Base-by-base conservation (phyloP, 2,797 vertebrate genomes). In the Cynodonichthys magdalenae region DNA sequence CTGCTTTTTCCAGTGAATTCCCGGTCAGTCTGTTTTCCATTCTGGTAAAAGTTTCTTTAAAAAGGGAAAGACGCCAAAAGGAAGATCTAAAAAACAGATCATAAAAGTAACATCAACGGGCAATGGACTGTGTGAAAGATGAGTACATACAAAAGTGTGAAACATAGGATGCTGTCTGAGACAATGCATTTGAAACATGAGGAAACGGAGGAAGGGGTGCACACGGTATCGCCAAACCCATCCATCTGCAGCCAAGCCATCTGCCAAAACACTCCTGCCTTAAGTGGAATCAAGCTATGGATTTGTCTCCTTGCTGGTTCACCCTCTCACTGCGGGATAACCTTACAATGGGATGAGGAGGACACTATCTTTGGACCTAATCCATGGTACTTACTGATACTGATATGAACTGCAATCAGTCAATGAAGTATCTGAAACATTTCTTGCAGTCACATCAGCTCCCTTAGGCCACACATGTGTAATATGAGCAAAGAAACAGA, bases 11-110 rank as follows among this genome's bases (percentile, higher is more conserved):
- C 79, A 85, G 70, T 80, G 78, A 85, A 87, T 92, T 24, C 90
- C 88, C 75, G 71, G 87, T 91, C 87, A 87, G 90, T 87, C 84
- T 88, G 91, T 82, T 70, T 48, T 72, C 77, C 63, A 58, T 67
- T 66, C 87, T 71, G 69, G 66, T 66, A 74, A 87, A 90, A 93
- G 92, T 92, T 92, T 89, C 91, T 47, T 63, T 11, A 63, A 71
- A 66, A 24, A 24, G 39, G 47, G 34, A 50, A 36, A 59, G 49
- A 59, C 15, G 24, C 12, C 10, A 17, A 63, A 47, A 71, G 49
- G 53, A 48, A 77, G 71, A 80, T 71, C 77, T 83, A 83, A 79
- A 81, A 87, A 82, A 68, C 45, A 80, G 78, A 85, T 82, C 76
- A 83, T 80, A 85, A 87, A 87, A 76, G 70, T 53, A 74, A 76